Evolutionary conservation across 30 jellyfish, hydroid and myxozoan genomes (phyloP).

Genomic region (Rhopilema esculentum): DNA sequence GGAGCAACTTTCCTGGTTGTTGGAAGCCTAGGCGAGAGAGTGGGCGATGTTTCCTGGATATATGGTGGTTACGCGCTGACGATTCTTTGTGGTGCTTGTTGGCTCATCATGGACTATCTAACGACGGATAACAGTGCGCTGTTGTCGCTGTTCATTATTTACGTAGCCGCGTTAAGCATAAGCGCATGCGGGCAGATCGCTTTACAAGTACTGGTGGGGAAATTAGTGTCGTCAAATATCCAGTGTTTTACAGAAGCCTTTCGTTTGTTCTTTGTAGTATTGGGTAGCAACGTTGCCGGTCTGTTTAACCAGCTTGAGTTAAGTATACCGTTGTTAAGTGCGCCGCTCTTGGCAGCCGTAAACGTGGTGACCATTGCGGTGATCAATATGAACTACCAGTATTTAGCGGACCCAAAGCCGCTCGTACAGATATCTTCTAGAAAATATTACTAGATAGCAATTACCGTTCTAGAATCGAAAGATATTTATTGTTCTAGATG

Average conservation of each 20-base stretch:
- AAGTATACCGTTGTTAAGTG: slow-evolving; percentile 38
- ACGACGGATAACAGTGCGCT: slow-evolving; percentile 18
- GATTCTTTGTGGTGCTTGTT: slow-evolving; percentile 28
- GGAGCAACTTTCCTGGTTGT: slow-evolving; percentile 53
- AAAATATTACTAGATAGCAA: slow-evolving; percentile 24
- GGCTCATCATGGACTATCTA: slow-evolving; percentile 16
- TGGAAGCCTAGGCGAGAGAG: slow-evolving; percentile 58
- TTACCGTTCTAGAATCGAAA: too few species aligned
- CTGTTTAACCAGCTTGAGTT: slow-evolving; percentile 17
- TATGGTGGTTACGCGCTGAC: slow-evolving; percentile 46
- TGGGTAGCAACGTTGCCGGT: slow-evolving; percentile 42
- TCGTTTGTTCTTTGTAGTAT: slow-evolving; percentile 1
- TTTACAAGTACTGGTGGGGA: slow-evolving; percentile 42
- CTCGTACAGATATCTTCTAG: slow-evolving; percentile 29
- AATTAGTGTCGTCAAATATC: slow-evolving; percentile 33
- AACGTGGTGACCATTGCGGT: slow-evolving; percentile 48
- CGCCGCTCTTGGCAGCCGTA: slow-evolving; percentile 20
- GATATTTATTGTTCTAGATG: too few species aligned
- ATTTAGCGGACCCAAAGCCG: slow-evolving; percentile 44
- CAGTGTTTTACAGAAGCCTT: slow-evolving; percentile 39
- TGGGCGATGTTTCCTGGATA: slow-evolving; percentile 33
- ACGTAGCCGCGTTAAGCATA: slow-evolving; percentile 41
- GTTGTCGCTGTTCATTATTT: slow-evolving; percentile 35
- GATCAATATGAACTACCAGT: slow-evolving; percentile 45
- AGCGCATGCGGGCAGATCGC: slow-evolving; percentile 45